Conservation (phyloP, 64 coral and sea anemone species). For the Dendrophyllia cribrosa region DNA sequence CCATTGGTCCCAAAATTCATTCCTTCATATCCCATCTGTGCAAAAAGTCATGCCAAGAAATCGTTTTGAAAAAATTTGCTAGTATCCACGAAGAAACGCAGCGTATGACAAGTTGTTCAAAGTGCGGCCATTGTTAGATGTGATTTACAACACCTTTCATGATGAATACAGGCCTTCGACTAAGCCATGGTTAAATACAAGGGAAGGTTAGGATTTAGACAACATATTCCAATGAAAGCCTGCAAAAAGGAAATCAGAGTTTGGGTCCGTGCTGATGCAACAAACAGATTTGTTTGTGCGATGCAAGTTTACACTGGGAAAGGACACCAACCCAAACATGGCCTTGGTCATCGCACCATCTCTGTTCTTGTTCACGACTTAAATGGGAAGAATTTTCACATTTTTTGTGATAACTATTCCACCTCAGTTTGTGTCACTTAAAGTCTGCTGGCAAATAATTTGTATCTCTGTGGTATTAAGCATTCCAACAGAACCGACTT, state of each 20-base stretch:
- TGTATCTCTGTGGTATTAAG: neutral
- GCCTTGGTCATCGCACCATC: neutral
- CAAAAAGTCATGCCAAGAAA: conserved; percentile 53
- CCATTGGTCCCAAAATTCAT: conserved; percentile 27
- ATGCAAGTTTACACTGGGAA: conserved; percentile 6
- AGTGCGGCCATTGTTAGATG: conserved; percentile 14
- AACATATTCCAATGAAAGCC: conserved; percentile 53
- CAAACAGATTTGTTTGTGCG: neutral
- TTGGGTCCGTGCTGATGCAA: conserved; percentile 38
- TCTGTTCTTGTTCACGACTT: neutral
- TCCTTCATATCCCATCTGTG: conserved; percentile 14
- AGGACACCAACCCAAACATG: neutral
- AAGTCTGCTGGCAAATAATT: neutral
- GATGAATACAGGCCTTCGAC: conserved; percentile 44
- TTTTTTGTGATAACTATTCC: conserved; percentile 45
- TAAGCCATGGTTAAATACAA: conserved; percentile 48
- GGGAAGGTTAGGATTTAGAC: conserved; percentile 43
- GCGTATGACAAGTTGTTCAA: conserved; percentile 29
- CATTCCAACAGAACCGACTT: conserved; percentile 26
- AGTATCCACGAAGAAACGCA: conserved; percentile 18
- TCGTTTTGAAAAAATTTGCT: conserved; percentile 25
- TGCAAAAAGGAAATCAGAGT: conserved; percentile 28
- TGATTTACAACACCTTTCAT: conserved; percentile 1
- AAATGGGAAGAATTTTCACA: neutral
- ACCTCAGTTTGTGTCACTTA: neutral